These are phyloP conservation scores for Pangasius sanitwongsei DNA, from an alignment of 2,797 vertebrate genomes.

Conservation along the genomic window DNA sequence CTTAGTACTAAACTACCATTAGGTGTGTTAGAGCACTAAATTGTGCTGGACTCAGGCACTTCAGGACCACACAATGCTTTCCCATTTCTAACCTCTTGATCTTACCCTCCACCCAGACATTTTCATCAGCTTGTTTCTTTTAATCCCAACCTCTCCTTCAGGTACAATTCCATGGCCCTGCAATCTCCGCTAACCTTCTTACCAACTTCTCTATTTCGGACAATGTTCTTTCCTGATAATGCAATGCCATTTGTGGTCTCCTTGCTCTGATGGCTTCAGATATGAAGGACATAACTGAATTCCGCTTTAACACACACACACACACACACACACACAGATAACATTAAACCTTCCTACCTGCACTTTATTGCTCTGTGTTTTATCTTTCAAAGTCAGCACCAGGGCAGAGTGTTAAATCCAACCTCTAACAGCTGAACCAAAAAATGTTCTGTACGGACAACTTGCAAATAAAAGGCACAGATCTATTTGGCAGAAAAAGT, in stretches of 20 bases:
- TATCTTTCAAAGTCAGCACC: neutral
- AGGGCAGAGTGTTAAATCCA: neutral
- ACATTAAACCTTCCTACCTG: neutral
- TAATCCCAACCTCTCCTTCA: neutral
- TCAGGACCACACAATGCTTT: neutral
- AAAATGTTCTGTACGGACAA: slow-evolving; percentile 20
- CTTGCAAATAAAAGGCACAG: neutral
- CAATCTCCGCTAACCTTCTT: neutral
- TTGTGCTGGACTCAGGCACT: neutral
- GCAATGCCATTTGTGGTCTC: neutral
- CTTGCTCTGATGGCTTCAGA: neutral
- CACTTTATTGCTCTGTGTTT: neutral
- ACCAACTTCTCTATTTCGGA: neutral
- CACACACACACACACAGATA: neutral
- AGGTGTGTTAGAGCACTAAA: neutral
- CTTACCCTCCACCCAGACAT: neutral
- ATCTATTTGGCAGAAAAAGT: neutral
- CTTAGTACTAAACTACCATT: too few relatives aligned
- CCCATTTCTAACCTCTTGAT: too few relatives aligned
- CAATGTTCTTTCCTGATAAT: slow-evolving; percentile 9
- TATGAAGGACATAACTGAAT: neutral
- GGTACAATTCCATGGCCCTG: neutral
- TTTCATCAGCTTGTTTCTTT: neutral
- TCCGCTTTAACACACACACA: neutral
- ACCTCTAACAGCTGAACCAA: slow-evolving; percentile 8